phyloP scores from a whole-genome alignment of 2,113 vertebrate species.

The Brachionichthys hirsutus region DNA sequence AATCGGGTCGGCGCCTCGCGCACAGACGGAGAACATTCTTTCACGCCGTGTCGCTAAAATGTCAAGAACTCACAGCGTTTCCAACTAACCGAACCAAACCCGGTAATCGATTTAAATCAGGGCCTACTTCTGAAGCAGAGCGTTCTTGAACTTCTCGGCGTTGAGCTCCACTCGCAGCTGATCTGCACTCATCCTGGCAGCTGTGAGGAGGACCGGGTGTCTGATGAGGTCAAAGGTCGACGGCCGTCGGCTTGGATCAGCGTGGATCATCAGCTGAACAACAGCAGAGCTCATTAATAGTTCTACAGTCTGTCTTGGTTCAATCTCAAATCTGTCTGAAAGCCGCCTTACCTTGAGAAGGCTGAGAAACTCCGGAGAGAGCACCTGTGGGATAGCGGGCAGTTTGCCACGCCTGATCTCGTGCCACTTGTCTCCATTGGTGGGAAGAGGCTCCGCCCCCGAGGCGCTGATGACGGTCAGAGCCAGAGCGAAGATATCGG shows the following conservation, averaged over 20 bases:
- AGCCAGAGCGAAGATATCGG: conserved; percentile 94
- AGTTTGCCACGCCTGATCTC: conserved; percentile 91
- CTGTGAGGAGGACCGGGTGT: conserved; percentile 90
- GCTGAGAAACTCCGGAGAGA: conserved; percentile 87
- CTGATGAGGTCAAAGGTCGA: conserved; percentile 88
- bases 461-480: conserved; percentile 91
- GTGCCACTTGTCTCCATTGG: conserved; percentile 95
- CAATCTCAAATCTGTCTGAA: too few relatives aligned
- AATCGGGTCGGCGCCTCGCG: too few relatives aligned
- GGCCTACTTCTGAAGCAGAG: conserved; percentile 92
- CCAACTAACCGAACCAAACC: too few relatives aligned
- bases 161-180: conserved; percentile 95
- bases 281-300: too few relatives aligned
- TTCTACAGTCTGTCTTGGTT: too few relatives aligned
- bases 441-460: conserved; percentile 90
- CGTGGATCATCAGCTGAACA: conserved; percentile 90
- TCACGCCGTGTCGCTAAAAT: too few relatives aligned
- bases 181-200: conserved; percentile 90
- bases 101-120: too few relatives aligned
- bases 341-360: conserved; percentile 87
- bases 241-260: conserved; percentile 87
- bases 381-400: conserved; percentile 89
- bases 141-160: conserved; percentile 97
- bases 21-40: too few relatives aligned
- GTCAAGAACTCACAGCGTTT: too few relatives aligned